These are phyloP conservation scores for Chelonia mydas DNA, from an alignment of 2,797 vertebrate genomes.

Conservation along the genomic window DNA sequence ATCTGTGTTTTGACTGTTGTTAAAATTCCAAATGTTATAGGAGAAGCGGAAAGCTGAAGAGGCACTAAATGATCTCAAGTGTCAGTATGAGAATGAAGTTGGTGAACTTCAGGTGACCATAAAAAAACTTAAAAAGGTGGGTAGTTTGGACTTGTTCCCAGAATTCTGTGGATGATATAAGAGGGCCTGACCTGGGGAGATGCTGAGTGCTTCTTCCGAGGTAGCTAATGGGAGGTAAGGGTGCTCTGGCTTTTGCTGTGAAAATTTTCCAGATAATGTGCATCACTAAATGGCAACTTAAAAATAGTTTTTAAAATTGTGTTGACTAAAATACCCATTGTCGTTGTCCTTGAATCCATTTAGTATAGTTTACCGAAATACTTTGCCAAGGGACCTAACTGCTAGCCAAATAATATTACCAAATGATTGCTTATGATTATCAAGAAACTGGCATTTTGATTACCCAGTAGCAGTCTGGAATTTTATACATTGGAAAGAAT, in stretches of 20 bases:
- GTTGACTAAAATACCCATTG: background rate
- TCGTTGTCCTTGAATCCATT: background rate
- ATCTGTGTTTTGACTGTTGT: background rate
- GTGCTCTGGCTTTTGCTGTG: background rate
- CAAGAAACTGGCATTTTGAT: background rate
- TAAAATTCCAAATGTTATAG: slow-evolving; percentile 74
- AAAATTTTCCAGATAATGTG: background rate
- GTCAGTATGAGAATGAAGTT: slow-evolving; percentile 89
- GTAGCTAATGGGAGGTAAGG: no score
- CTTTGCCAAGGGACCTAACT: background rate
- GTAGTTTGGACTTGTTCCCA: background rate
- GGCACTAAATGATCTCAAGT: slow-evolving; percentile 85
- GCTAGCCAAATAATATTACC: background rate
- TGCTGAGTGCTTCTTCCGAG: background rate
- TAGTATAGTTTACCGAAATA: background rate
- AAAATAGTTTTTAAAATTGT: background rate
- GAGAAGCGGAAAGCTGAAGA: slow-evolving; percentile 88
- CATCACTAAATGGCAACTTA: background rate
- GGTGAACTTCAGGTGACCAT: slow-evolving; percentile 94
- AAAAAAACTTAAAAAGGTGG: slow-evolving; percentile 92
- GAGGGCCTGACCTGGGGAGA: background rate
- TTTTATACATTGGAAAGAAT: background rate
- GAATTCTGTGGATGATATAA: background rate
- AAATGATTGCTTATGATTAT: background rate
- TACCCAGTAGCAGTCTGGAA: background rate